Evolutionary conservation across 2,113 vertebrate genomes (phyloP).

Genomic region (Xenopus borealis): DNA sequence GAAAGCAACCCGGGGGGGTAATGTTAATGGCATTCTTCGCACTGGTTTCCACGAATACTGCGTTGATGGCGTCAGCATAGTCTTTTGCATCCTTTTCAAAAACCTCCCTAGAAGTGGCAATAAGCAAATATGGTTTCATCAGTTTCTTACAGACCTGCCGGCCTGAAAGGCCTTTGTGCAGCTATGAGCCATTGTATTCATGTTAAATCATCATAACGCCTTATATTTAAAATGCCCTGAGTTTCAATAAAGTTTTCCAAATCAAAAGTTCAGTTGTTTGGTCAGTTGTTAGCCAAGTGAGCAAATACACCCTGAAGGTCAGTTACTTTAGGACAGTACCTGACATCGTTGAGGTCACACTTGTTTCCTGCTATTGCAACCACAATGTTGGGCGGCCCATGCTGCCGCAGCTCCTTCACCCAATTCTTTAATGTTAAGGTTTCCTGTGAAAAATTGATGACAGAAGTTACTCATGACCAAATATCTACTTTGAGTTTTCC

Average conservation of each 20-base stretch:
- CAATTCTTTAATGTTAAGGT: constrained; percentile 94
- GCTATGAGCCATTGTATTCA: too few species aligned
- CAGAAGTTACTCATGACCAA: too few species aligned
- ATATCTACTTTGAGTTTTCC: too few species aligned
- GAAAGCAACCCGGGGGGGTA: constrained; percentile 36
- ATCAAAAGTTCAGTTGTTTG: too few species aligned
- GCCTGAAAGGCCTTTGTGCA: too few species aligned
- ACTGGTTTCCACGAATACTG: constrained; percentile 96
- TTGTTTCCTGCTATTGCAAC: constrained; percentile 97
- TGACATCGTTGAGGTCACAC: constrained; percentile 90
- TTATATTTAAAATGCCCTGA: too few species aligned
- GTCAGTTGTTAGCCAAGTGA: too few species aligned
- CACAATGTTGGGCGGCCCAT: constrained; percentile 94
- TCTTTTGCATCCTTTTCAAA: constrained; percentile 95
- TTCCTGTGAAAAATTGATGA: constrained; percentile 66
- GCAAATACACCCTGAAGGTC: too few species aligned
- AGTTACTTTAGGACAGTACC: constrained; percentile 62
- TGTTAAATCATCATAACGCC: too few species aligned
- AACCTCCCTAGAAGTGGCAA: constrained; percentile 79
- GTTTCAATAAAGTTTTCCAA: too few species aligned
- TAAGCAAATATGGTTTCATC: too few species aligned
- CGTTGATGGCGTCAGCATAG: constrained; percentile 96
- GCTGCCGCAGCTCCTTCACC: constrained; percentile 95
- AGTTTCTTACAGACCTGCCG: too few species aligned
- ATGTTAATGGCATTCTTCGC: constrained; percentile 98